phyloP scores from a whole-genome alignment of 1,140 invertebrate species.

The Euglossa dilemma region DNA sequence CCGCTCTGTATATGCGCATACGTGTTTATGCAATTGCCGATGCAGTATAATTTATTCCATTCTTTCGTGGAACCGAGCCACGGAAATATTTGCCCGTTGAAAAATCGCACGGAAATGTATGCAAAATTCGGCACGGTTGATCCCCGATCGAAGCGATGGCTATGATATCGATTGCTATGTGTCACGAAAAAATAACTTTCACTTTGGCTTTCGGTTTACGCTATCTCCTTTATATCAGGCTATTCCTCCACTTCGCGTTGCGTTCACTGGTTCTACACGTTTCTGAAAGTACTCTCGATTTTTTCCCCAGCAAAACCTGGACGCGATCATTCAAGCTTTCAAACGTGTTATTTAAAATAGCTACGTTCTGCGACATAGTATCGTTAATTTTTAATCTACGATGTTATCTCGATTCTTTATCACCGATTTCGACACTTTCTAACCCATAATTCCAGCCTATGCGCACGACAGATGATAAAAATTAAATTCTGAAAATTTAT shows the following conservation, averaged over 20 bases:
- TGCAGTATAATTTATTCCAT: neutral
- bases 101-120: neutral
- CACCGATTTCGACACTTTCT: too few relatives aligned
- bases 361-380: too few relatives aligned
- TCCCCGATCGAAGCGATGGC: neutral
- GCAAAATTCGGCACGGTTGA: neutral
- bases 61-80: too few relatives aligned
- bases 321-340: neutral
- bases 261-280: conserved; percentile 11
- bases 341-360: too few relatives aligned
- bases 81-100: too few relatives aligned
- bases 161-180: neutral
- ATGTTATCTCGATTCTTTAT: too few relatives aligned
- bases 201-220: conserved; percentile 34
- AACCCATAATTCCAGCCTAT: too few relatives aligned
- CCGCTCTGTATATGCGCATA: neutral
- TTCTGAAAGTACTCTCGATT: conserved; percentile 25
- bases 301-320: neutral
- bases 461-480: too few relatives aligned
- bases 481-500: too few relatives aligned
- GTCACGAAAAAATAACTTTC: conserved; percentile 39
- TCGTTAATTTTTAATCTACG: too few relatives aligned
- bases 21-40: neutral
- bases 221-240: conserved; percentile 16
- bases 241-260: neutral